Base-by-base conservation (phyloP, 1,140 invertebrate species). In the Drosophila varians region DNA sequence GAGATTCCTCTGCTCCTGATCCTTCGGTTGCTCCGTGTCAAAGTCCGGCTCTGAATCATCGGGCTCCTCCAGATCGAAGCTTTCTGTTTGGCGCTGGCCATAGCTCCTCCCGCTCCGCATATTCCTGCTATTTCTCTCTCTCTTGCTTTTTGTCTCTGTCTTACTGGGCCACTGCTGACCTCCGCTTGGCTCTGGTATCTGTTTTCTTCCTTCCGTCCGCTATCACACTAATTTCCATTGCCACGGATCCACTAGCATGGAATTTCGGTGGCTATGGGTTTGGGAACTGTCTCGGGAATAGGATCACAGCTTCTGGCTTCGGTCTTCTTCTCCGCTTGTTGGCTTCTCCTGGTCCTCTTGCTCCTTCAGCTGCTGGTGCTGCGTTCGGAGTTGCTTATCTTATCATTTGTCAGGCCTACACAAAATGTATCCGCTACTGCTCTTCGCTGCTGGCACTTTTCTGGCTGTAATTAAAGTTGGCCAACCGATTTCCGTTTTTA, bases 211-310 rank as follows among this genome's bases (percentile, higher is more conserved):
- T 60, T 52, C 31, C 18, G 60, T 68, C 52, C 25, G 25, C 54
- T 55, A 49, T 60, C 57, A 64, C 79, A 86, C 75, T 72, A 42
- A 79, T 86, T 86, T 86, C 79, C 79, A 83, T 83, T 78, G 74
- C 78, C 78, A 60, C 52, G 60, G 54, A 47, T 72, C 58, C 65
- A 71, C 71, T 66, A 31, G 34, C 54, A 54, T 38, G 42, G 38
- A 42, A 3, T 19, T 19, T 18, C 2, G 16, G 38, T 18, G 18
- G 55, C 34, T 21, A 14, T 40, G 40, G 40, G 38, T 31, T 14
- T n/a, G n/a, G 23, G 12, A 4, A 14, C 7, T 21, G 21, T 21
- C 21, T 21, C 11, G 18, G 19, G 31, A 11, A 36, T 48, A 36
- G 16, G 23, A 60, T 61, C 64, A 26, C 31, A 51, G 47, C 16